phyloP scores from a whole-genome alignment of 2,888 invertebrate genomes.

The Lasioglossum leucozonium region DNA sequence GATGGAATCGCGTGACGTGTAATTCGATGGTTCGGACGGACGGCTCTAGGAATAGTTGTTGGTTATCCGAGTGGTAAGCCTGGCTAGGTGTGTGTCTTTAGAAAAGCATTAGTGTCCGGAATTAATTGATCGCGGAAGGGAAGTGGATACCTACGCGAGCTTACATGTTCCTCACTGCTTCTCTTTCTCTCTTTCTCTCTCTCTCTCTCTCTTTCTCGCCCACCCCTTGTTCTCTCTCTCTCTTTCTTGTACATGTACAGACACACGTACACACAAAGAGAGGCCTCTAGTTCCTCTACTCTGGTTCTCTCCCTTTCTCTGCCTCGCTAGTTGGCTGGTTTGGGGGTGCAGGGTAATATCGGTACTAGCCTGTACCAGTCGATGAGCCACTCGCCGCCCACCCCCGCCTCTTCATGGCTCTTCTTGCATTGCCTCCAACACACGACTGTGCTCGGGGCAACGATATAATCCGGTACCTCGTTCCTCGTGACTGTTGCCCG shows the following conservation, averaged over 20 bases:
- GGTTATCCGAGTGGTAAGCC: constrained; percentile 72
- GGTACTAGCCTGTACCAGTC: constrained; percentile 83
- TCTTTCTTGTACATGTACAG: constrained; percentile 53
- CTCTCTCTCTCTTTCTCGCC: constrained; percentile 8
- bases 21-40: constrained; percentile 72
- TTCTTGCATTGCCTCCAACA: constrained; percentile 77
- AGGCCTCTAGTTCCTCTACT: constrained; percentile 1
- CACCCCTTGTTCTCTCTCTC: constrained; percentile 34
- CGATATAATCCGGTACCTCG: constrained; percentile 78
- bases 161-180: constrained; percentile 74
- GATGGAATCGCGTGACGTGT: constrained; percentile 78
- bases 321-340: constrained; percentile 57
- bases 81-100: constrained; percentile 77
- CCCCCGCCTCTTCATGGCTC: constrained; percentile 61
- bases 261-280: neutral
- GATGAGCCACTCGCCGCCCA: constrained; percentile 78
- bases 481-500: constrained; percentile 64
- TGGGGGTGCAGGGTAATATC: constrained; percentile 81
- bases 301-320: constrained; percentile 58
- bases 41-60: constrained; percentile 73
- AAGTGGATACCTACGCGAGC: constrained; percentile 80
- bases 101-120: constrained; percentile 82
- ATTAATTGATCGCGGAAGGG: constrained; percentile 83
- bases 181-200: constrained; percentile 15
- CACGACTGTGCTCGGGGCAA: constrained; percentile 74